These are phyloP conservation scores for Eulemur macaco DNA, from an alignment of 2,113 vertebrate species.

Conservation along the genomic window DNA sequence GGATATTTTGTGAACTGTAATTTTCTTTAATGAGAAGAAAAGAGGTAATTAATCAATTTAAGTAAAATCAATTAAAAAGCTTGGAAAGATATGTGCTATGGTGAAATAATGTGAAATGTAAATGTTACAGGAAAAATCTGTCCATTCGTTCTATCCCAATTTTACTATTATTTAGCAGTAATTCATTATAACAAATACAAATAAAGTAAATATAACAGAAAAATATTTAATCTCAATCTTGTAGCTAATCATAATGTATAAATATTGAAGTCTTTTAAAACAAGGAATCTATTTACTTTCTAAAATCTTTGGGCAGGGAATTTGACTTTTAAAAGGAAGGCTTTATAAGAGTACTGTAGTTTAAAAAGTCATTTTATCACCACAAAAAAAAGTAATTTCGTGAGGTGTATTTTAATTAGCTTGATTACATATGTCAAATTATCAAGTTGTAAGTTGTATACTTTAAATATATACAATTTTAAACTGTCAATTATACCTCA, in stretches of 20 bases:
- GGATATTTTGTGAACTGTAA: neutral
- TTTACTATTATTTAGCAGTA: constrained; percentile 8
- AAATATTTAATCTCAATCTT: neutral
- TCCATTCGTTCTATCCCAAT: neutral
- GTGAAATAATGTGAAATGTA: constrained; percentile 27
- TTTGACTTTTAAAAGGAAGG: neutral
- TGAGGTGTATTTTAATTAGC: neutral
- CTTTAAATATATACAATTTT: neutral
- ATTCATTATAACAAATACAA: constrained; percentile 24
- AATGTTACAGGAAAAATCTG: neutral
- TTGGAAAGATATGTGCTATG: neutral
- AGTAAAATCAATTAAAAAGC: neutral
- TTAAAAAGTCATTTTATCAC: neutral
- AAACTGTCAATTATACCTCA: neutral
- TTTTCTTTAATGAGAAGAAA: neutral
- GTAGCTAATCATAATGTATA: neutral
- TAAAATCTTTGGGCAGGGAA: neutral
- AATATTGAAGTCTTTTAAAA: neutral
- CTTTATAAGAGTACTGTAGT: neutral
- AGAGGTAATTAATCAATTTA: neutral
- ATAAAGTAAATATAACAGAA: neutral
- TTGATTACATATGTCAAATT: neutral
- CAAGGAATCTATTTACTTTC: neutral
- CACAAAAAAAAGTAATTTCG: neutral
- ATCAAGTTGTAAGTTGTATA: neutral